Conservation (phyloP, 2,888 invertebrate genomes). For the Germaria angustata region DNA sequence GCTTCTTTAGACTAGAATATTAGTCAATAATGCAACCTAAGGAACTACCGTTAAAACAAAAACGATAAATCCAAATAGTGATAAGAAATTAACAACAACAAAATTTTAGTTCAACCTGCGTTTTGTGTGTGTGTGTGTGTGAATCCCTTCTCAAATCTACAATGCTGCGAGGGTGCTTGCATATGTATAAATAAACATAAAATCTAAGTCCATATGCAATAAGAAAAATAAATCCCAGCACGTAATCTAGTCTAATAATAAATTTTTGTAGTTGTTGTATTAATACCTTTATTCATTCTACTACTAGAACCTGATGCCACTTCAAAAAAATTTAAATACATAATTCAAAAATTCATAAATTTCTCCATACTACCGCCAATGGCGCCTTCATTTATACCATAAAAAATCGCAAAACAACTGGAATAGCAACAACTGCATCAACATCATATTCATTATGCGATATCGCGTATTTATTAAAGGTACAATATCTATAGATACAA, state of each 20-base stretch:
- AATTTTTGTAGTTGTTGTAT: slow-evolving; percentile 70
- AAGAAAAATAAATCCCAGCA: slow-evolving; percentile 69
- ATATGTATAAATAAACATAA: slow-evolving; percentile 6
- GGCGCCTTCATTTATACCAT: slow-evolving; percentile 57
- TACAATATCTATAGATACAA: slow-evolving; percentile 35
- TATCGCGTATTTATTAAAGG: slow-evolving; percentile 62
- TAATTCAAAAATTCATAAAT: slow-evolving; percentile 62
- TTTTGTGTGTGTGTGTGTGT: neutral
- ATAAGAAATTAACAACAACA: neutral
- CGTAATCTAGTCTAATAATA: slow-evolving; percentile 78
- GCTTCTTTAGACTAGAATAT: too few relatives aligned
- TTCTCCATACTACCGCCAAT: slow-evolving; percentile 47
- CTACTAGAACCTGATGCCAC: slow-evolving; percentile 4
- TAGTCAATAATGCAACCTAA: too few relatives aligned
- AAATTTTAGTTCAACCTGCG: slow-evolving; percentile 41
- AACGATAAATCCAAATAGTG: too few relatives aligned
- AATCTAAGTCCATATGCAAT: slow-evolving; percentile 33
- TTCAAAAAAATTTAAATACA: slow-evolving; percentile 55
- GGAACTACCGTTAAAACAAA: neutral
- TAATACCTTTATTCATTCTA: slow-evolving; percentile 19
- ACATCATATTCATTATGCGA: slow-evolving; percentile 63
- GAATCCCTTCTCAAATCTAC: neutral
- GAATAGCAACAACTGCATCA: slow-evolving; percentile 45
- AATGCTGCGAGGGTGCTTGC: neutral
- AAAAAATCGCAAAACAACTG: slow-evolving; percentile 22